Base-by-base conservation (phyloP, 1,140 invertebrate genomes). In the Antheraea pernyi region DNA sequence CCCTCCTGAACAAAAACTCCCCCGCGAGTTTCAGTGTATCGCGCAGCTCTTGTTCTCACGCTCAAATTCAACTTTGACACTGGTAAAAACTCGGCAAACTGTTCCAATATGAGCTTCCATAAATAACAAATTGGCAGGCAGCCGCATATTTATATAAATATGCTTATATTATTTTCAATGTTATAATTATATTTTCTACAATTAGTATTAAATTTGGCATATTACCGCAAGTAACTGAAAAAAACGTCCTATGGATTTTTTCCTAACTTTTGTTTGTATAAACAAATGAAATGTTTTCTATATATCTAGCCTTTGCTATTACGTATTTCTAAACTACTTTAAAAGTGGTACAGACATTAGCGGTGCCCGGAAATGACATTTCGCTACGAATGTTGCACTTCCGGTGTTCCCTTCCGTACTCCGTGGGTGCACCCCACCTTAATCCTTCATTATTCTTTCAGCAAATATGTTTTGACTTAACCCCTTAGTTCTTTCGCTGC, bases 381-480 rank as follows among this genome's bases (percentile, higher is more conserved):
- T 78, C 75, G 81, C 84, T 84, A 83, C 85, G 80, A 86, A 90
- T 86, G 85, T 81, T 75, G 37, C 65, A 75, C 81, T 82, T 87
- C 86, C 84, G 82, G 80, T 77, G 74, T 53, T 60, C 19, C 73
- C 81, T 46, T 81, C 83, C 70, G 78, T 80, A 53, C 16, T 53
- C 16, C 16, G 39, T 42, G 39, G 10, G 46, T 72, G 85, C 78
- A 80, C 83, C 81, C 76, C 74, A 77, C 46, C 16, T 16, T 13
- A 53, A 53, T 13, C 11, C 46, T 16, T 82, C 86, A 91, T 91
- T 89, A 91, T 85, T 91, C 88, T 88, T 87, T 87, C 82, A 86
- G 88, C 86, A 88, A 91, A 88, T 85, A 89, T 88, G 84, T 89
- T 91, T 82, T 89, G 88, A 91, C 88, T 88, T 65, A 36, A 81